Conservation (phyloP, 2,888 invertebrate genomes). For the Melanchra persicariae region DNA sequence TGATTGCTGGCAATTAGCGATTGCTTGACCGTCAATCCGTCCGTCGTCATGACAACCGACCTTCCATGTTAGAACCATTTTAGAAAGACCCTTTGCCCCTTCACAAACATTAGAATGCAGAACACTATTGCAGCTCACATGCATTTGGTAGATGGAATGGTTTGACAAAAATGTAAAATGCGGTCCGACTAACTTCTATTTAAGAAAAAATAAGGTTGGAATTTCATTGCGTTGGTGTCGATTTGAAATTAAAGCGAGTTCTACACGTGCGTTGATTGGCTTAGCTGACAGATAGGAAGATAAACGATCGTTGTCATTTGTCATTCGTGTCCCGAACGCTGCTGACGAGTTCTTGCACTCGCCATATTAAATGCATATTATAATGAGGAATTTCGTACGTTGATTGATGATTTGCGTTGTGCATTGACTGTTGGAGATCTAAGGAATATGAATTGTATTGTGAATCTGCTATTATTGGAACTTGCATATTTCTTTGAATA, state of each 20-base stretch:
- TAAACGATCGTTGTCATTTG: conserved; percentile 88
- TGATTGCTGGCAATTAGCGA: conserved; percentile 81
- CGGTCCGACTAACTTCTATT: conserved; percentile 49
- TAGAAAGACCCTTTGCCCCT: conserved; percentile 66
- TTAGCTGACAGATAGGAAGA: conserved; percentile 89
- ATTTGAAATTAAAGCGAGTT: conserved; percentile 71
- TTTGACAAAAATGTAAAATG: conserved; percentile 64
- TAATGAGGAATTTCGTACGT: conserved; percentile 82
- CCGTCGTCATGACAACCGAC: conserved; percentile 73
- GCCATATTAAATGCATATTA: conserved; percentile 86
- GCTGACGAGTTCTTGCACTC: conserved; percentile 81
- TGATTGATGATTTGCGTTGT: conserved; percentile 81
- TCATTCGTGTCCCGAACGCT: conserved; percentile 81
- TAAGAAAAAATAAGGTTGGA: conserved; percentile 44
- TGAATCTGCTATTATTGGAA: background rate
- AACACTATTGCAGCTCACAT: conserved; percentile 74
- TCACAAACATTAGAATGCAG: conserved; percentile 61
- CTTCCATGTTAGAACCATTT: conserved; percentile 69
- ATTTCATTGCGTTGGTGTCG: conserved; percentile 42
- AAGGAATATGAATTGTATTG: conserved; percentile 1
- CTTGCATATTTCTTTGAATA: too few species aligned
- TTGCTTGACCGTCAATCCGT: conserved; percentile 78
- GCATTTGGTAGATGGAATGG: conserved; percentile 68
- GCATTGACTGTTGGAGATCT: conserved; percentile 9
- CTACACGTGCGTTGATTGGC: conserved; percentile 88